phyloP scores from a whole-genome alignment of 2,113 vertebrate species.

The Hippocampus abdominalis region DNA sequence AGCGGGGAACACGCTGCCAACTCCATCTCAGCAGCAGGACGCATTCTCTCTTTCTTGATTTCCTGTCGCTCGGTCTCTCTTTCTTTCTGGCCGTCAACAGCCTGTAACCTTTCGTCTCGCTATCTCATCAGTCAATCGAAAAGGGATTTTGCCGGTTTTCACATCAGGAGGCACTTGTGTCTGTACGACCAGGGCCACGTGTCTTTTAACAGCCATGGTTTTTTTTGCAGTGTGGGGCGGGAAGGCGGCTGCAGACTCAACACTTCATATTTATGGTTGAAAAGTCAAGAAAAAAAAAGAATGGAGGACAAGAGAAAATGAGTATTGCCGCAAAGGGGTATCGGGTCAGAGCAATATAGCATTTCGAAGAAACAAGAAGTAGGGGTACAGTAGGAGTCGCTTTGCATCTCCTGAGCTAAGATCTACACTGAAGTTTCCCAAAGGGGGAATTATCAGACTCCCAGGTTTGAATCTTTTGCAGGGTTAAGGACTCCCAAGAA shows the following conservation, averaged over 20 bases:
- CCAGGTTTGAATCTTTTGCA: background rate
- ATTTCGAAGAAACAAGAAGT: background rate
- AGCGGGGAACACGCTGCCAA: slow-evolving; percentile 48
- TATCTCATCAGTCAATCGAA: slow-evolving; percentile 27
- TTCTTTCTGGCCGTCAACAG: slow-evolving; percentile 1
- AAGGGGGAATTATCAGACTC: background rate
- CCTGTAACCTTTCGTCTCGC: background rate
- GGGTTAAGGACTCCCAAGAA: background rate
- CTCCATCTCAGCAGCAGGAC: slow-evolving; percentile 37
- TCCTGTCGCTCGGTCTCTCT: background rate
- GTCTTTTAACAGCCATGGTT: slow-evolving; percentile 24
- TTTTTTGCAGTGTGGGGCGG: slow-evolving; percentile 17
- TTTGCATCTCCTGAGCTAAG: background rate
- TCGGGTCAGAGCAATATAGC: background rate
- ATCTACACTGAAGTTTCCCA: background rate
- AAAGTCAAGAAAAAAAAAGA: slow-evolving; percentile 2
- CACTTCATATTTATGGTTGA: slow-evolving; percentile 3
- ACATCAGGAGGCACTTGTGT: background rate
- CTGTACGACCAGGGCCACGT: background rate
- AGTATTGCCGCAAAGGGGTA: slow-evolving; percentile 1
- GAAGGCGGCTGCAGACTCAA: slow-evolving; percentile 9
- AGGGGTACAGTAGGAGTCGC: background rate
- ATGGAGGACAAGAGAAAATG: background rate
- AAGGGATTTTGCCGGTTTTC: slow-evolving; percentile 12
- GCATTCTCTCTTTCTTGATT: slow-evolving; percentile 6